Conservation (phyloP, 2,888 invertebrate genomes). For the Caenorhabditis sp. region DNA sequence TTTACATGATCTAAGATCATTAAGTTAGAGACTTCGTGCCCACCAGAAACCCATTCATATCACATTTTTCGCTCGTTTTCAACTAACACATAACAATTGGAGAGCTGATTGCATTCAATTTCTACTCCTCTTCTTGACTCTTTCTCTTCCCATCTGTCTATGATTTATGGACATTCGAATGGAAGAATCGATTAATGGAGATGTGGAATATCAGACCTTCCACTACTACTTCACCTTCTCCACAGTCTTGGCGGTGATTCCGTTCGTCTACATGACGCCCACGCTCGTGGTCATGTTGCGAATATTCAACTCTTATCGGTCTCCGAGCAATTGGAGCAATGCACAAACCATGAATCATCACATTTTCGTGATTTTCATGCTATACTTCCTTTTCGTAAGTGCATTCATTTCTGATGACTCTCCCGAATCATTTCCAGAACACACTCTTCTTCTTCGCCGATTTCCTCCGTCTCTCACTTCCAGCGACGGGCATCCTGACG, state of each 20-base stretch:
- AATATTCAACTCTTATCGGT: constrained; percentile 16
- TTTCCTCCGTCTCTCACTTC: constrained; percentile 28
- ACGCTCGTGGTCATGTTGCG: constrained; percentile 17
- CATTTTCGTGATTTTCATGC: constrained; percentile 27
- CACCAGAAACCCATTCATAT: too few species aligned
- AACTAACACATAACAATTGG: neutral
- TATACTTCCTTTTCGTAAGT: constrained; percentile 32
- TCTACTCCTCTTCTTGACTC: neutral
- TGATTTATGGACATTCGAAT: too few species aligned
- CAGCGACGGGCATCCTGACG: constrained; percentile 28
- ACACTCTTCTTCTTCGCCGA: constrained; percentile 30
- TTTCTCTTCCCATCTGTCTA: neutral
- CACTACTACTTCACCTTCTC: constrained; percentile 12
- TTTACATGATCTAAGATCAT: constrained; percentile 16
- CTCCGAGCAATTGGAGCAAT: constrained; percentile 9
- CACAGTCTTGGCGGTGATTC: constrained; percentile 13
- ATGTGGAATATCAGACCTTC: constrained; percentile 10
- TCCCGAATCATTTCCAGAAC: constrained; percentile 22
- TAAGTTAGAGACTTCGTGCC: too few species aligned
- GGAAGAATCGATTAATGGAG: constrained; percentile 20
- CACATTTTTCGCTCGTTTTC: neutral
- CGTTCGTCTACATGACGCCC: constrained; percentile 28
- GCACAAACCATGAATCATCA: constrained; percentile 33
- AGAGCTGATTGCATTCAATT: neutral
- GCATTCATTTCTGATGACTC: neutral